Evolutionary conservation across 2,888 invertebrate genomes (phyloP).

Genomic region (Neocrepidodera transversa): DNA sequence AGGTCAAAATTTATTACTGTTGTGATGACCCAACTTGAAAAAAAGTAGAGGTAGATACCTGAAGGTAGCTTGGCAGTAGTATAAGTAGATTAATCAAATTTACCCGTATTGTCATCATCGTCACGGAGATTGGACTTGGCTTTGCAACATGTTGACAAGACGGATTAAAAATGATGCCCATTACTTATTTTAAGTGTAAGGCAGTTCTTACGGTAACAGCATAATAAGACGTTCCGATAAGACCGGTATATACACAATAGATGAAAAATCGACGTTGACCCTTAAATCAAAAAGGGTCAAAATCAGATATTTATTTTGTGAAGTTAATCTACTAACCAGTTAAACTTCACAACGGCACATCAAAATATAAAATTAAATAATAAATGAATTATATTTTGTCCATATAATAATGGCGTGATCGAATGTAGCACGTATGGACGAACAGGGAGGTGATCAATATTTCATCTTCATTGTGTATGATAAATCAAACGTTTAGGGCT

Average conservation of each 20-base stretch:
- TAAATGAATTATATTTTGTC: constrained; percentile 47
- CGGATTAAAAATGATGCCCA: constrained; percentile 54
- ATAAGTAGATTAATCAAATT: constrained; percentile 33
- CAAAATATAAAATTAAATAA: constrained; percentile 56
- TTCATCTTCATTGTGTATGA: constrained; percentile 32
- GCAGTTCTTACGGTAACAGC: constrained; percentile 45
- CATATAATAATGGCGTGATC: constrained; percentile 30
- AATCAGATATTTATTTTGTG: constrained; percentile 51
- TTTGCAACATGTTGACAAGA: constrained; percentile 47
- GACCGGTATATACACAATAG: constrained; percentile 53
- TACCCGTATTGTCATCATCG: constrained; percentile 47
- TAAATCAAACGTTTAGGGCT: constrained; percentile 33
- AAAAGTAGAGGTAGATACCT: constrained; percentile 18
- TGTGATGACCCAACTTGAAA: constrained; percentile 17
- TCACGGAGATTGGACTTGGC: constrained; percentile 47
- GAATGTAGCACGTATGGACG: constrained; percentile 21
- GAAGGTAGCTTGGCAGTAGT: constrained; percentile 14
- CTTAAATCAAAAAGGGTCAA: constrained; percentile 52
- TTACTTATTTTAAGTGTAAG: constrained; percentile 52
- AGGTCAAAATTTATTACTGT: constrained; percentile 23
- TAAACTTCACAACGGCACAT: constrained; percentile 52
- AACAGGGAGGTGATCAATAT: constrained; percentile 33
- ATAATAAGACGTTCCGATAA: constrained; percentile 41
- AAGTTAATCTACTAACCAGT: constrained; percentile 56
- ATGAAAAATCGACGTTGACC: constrained; percentile 57